phyloP scores from a whole-genome alignment of 2,113 vertebrate genomes.

The Mastomys natalensis region DNA sequence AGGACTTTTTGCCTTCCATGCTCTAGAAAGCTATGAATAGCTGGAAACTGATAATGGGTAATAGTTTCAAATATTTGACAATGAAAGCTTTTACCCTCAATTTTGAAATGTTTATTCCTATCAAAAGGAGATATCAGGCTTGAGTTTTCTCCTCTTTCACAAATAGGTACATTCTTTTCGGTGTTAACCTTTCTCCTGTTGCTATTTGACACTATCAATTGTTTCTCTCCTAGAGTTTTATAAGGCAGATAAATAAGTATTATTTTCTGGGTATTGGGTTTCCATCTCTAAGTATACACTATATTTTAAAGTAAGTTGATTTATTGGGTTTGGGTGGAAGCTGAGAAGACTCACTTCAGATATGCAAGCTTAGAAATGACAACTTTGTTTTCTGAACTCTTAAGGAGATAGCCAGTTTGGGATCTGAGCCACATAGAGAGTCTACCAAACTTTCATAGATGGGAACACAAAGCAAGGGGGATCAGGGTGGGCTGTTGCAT shows the following conservation, averaged over 20 bases:
- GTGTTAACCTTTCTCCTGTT: constrained; percentile 41
- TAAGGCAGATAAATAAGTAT: constrained; percentile 36
- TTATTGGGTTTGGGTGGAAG: too few species aligned
- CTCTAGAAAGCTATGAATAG: background rate
- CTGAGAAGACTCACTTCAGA: too few species aligned
- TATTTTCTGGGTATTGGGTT: background rate
- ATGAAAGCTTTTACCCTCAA: background rate
- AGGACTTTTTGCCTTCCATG: background rate
- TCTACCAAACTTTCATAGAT: too few species aligned
- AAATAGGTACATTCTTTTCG: constrained; percentile 12
- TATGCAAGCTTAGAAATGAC: too few species aligned
- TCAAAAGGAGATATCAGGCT: background rate
- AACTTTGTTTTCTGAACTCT: too few species aligned
- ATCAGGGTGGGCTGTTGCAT: too few species aligned
- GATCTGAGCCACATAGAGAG: too few species aligned
- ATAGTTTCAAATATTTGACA: constrained; percentile 32
- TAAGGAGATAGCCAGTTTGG: too few species aligned
- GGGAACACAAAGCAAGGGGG: too few species aligned
- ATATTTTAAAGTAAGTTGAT: constrained; percentile 58
- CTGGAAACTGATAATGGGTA: background rate
- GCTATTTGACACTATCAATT: background rate
- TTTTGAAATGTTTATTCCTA: constrained; percentile 50
- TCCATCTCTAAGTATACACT: background rate
- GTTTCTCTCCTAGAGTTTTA: constrained; percentile 39
- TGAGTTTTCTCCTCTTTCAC: constrained; percentile 2